Evolutionary conservation across 1,140 invertebrate genomes (phyloP).

Genomic region (Nasonia longicornis): DNA sequence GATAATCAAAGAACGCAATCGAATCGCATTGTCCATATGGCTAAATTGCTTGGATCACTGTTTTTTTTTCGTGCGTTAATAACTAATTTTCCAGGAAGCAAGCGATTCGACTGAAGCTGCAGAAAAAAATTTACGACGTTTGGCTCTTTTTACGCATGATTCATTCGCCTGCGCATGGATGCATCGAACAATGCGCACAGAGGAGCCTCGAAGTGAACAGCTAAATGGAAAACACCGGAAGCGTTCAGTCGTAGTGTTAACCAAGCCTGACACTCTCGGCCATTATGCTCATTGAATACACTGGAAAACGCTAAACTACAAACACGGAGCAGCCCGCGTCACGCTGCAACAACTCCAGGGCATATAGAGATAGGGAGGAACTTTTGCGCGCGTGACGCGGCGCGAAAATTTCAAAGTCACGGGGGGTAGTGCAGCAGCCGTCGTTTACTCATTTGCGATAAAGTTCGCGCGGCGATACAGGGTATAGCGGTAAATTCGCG

Average conservation of each 20-base stretch:
- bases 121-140: no score
- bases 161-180: no score
- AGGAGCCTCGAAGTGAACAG: not conserved
- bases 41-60: no score
- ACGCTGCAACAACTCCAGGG: not conserved
- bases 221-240: not conserved
- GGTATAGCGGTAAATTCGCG: not conserved
- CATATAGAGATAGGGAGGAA: not conserved
- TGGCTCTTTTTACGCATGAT: no score
- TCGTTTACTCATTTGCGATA: not conserved
- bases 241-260: not conserved
- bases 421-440: not conserved
- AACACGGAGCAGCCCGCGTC: not conserved
- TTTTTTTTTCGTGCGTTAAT: no score
- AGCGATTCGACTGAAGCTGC: no score
- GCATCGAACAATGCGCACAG: not conserved
- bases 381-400: not conserved
- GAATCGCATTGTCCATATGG: no score
- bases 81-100: no score
- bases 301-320: not conserved
- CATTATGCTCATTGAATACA: not conserved
- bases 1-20: not conserved
- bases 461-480: not conserved
- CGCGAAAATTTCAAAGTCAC: conserved; percentile 1
- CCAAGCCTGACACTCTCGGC: not conserved